A percentile compares a stretch with the other conserved stretches of the same genome.
phyloP scores from a whole-genome alignment of 2,888 invertebrate genomes.

The Patella pellucida region DNA sequence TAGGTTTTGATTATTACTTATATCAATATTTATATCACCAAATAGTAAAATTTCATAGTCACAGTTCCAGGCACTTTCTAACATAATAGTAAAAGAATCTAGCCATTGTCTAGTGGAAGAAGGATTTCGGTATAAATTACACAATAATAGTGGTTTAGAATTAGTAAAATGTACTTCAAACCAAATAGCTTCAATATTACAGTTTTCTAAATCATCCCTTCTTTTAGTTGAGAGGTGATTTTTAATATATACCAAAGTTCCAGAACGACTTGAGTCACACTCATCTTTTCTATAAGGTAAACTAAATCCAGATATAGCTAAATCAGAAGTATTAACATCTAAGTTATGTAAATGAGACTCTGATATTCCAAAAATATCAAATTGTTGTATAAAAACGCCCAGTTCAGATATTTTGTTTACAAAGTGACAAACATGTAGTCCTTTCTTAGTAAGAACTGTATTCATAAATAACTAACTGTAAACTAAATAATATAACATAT shows the following conservation, averaged over 20 bases:
- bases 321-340: not conserved
- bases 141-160: not conserved
- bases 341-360: not conserved
- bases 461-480: not conserved
- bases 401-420: not conserved
- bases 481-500: no score
- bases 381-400: not conserved
- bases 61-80: not conserved
- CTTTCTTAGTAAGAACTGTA: not conserved
- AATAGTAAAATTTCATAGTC: constrained; percentile 4
- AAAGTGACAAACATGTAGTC: not conserved
- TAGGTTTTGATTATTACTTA: not conserved
- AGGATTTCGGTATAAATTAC: not conserved
- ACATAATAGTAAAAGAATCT: not conserved
- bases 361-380: constrained; percentile 5
- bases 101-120: not conserved
- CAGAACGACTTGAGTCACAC: not conserved
- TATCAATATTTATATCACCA: not conserved
- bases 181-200: not conserved
- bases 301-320: not conserved
- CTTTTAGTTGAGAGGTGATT: not conserved
- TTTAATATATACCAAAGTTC: not conserved
- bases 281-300: not conserved
- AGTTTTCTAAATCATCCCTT: not conserved
- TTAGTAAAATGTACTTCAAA: not conserved